Conservation (phyloP, 2,888 invertebrate species). For the Acheta domesticus region DNA sequence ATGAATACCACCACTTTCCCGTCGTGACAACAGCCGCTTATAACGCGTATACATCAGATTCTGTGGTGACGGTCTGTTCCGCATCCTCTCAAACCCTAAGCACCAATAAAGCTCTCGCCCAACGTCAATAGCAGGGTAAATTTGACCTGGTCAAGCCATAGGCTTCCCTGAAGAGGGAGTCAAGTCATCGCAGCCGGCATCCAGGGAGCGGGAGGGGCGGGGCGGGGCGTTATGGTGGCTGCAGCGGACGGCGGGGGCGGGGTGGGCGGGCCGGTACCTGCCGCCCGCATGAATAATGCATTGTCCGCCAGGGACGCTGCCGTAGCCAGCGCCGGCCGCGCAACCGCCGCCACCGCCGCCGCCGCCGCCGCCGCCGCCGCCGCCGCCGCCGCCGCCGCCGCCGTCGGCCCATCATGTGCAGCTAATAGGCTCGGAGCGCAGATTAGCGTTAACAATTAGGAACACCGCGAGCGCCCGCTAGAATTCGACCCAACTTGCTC, state of each 20-base stretch:
- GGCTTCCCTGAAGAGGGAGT: too few relatives aligned
- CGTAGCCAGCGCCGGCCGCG: not conserved
- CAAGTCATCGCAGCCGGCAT: too few relatives aligned
- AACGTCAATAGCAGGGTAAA: too few relatives aligned
- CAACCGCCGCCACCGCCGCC: not conserved
- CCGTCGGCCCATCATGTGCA: not conserved
- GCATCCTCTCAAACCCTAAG: too few relatives aligned
- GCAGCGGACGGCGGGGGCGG: not conserved
- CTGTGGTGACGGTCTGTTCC: too few relatives aligned
- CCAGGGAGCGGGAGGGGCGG: too few relatives aligned
- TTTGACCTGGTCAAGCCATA: too few relatives aligned
- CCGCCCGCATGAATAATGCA: not conserved
- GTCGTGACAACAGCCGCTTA: too few relatives aligned
- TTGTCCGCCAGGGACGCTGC: not conserved
- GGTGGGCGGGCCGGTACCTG: not conserved
- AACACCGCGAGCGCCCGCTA: not conserved
- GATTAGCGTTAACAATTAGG: constrained; percentile 18
- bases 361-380: not conserved
- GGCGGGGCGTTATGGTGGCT: not conserved
- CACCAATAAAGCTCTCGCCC: too few relatives aligned
- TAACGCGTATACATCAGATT: too few relatives aligned
- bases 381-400: not conserved
- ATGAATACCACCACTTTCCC: too few relatives aligned
- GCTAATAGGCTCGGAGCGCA: not conserved
- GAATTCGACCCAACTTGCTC: too few relatives aligned